A percentile compares a stretch with the other conserved stretches of the same genome.
Conservation (phyloP, 92 coral and sea anemone genomes). For the Epizoanthus stellaris region DNA sequence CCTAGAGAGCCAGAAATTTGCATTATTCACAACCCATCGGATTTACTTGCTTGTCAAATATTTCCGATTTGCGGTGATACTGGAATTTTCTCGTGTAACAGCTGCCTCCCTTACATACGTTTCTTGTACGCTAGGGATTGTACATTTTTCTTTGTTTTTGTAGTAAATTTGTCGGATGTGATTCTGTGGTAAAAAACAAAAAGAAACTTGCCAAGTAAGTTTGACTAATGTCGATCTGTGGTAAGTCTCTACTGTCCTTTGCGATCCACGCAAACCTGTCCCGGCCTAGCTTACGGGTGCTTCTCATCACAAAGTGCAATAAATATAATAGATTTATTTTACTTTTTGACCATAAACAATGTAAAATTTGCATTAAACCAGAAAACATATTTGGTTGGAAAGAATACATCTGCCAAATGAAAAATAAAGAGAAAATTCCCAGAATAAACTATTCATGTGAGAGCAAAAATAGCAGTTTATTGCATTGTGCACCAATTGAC, state of each 20-base stretch:
- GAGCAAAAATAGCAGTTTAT: neutral
- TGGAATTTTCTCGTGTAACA: too few species aligned
- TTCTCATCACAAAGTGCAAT: neutral
- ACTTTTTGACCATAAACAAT: neutral
- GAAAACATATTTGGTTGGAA: neutral
- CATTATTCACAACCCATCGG: neutral
- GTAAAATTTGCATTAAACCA: neutral
- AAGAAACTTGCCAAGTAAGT: neutral
- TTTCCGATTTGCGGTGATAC: too few species aligned
- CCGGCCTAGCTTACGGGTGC: neutral
- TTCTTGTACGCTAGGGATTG: too few species aligned
- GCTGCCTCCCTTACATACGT: too few species aligned
- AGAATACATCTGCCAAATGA: neutral
- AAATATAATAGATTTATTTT: conserved; percentile 25
- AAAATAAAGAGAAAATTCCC: neutral
- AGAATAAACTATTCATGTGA: neutral
- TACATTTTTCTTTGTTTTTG: neutral
- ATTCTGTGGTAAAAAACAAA: neutral
- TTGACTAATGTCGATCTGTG: neutral
- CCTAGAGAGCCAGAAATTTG: neutral
- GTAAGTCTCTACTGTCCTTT: neutral
- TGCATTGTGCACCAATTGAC: neutral
- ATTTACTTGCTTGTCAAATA: too few species aligned
- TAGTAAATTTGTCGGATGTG: neutral
- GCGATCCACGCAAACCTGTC: conserved; percentile 19